Percentiles rank a stretch among this genome's conserved stretches.
These are phyloP conservation scores for Magallana nippona DNA, from an alignment of 2,888 invertebrate species.

Conservation along the genomic window DNA sequence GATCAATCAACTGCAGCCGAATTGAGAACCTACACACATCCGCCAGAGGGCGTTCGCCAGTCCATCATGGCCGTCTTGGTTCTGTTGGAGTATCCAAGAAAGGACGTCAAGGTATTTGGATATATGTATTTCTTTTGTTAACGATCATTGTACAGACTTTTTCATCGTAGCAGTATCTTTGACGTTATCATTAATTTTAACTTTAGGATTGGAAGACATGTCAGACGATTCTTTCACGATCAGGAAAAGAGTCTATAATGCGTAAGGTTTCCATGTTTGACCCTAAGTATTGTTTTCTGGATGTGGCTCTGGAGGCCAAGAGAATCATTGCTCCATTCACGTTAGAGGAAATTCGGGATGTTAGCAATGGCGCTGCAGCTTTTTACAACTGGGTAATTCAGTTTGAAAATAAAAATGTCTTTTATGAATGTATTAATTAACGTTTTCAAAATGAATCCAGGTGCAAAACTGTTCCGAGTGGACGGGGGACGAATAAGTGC, in stretches of 20 bases:
- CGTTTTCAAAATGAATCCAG: too few species aligned
- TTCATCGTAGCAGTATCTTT: too few species aligned
- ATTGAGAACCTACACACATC: constrained; percentile 69
- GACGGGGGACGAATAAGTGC: too few species aligned
- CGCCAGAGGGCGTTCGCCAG: constrained; percentile 68
- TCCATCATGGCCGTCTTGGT: constrained; percentile 70
- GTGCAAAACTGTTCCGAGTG: too few species aligned
- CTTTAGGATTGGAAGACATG: constrained; percentile 76
- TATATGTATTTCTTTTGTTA: too few species aligned
- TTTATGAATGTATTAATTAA: too few species aligned
- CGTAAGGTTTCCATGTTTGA: constrained; percentile 75
- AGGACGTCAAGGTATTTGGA: constrained; percentile 62
- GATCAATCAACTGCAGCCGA: constrained; percentile 72
- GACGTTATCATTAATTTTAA: background rate
- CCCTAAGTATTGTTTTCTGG: constrained; percentile 69
- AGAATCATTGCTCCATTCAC: constrained; percentile 68
- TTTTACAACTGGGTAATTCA: constrained; percentile 77
- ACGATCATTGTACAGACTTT: too few species aligned
- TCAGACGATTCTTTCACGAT: constrained; percentile 75
- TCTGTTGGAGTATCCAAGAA: constrained; percentile 64
- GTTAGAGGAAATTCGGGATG: constrained; percentile 75
- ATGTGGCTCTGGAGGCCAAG: constrained; percentile 68
- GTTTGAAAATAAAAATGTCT: too few species aligned
- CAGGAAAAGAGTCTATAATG: constrained; percentile 77
- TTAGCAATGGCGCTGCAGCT: constrained; percentile 78